Evolutionary conservation across 2,888 invertebrate genomes (phyloP).

Genomic region (Galeopsomyia nigrocyanea): DNA sequence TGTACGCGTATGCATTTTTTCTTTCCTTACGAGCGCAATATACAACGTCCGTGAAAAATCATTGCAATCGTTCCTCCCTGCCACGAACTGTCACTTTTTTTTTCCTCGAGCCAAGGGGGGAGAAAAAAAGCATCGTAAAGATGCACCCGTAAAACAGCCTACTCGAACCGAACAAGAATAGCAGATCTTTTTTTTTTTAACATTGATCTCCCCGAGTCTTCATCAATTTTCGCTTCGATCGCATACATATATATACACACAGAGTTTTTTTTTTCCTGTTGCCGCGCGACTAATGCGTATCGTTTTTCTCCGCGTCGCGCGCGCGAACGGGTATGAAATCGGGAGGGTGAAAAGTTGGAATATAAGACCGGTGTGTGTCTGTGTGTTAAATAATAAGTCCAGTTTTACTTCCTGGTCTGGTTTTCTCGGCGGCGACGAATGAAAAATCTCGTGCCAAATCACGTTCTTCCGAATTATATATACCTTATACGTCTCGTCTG

Average conservation of each 20-base stretch:
- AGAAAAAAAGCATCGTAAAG: slow-evolving; percentile 8
- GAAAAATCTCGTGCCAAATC: slow-evolving; percentile 14
- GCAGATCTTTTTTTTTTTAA: slow-evolving; percentile 23
- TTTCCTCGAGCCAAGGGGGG: not conserved
- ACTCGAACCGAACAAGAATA: slow-evolving; percentile 14
- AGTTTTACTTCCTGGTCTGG: slow-evolving; percentile 40
- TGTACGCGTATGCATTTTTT: too few relatives aligned
- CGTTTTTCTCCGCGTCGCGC: not conserved
- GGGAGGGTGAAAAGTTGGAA: slow-evolving; percentile 13
- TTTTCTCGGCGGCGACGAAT: slow-evolving; percentile 25
- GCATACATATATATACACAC: not conserved
- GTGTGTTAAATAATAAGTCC: slow-evolving; percentile 19
- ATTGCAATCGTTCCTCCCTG: not conserved
- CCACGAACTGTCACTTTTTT: slow-evolving; percentile 7
- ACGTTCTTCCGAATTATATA: slow-evolving; percentile 4
- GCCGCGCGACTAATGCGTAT: not conserved
- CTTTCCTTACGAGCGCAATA: slow-evolving; percentile 1
- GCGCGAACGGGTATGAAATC: not conserved
- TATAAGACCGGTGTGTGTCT: not conserved
- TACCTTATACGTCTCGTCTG: slow-evolving; percentile 4
- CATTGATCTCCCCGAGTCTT: slow-evolving; percentile 5
- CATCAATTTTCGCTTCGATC: slow-evolving; percentile 28
- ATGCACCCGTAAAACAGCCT: not conserved
- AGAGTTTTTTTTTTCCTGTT: not conserved
- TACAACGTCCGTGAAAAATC: slow-evolving; percentile 24